A percentile compares a stretch with the other conserved stretches of the same genome.
Evolutionary conservation across 2,113 vertebrate genomes (phyloP).

Genomic region (Tachysurus fulvidraco): DNA sequence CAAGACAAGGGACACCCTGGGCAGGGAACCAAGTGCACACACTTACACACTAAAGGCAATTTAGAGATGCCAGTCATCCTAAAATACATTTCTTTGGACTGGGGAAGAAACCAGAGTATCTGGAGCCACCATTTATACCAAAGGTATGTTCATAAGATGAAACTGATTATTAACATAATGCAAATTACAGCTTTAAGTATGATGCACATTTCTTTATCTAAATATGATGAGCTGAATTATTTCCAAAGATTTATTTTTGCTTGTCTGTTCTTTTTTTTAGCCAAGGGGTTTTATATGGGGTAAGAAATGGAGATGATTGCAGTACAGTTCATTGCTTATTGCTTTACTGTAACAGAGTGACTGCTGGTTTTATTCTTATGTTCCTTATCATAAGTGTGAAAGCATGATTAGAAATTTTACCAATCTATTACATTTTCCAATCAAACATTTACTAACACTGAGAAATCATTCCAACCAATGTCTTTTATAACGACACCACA

Average conservation of each 20-base stretch:
- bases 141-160: neutral
- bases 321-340: neutral
- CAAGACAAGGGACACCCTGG: too few species aligned
- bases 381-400: neutral
- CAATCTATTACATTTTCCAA: neutral
- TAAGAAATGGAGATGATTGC: neutral
- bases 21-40: too few species aligned
- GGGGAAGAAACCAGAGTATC: too few species aligned
- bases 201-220: neutral
- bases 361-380: neutral
- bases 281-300: neutral
- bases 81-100: too few species aligned
- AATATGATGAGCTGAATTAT: neutral
- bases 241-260: neutral
- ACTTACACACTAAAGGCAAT: too few species aligned
- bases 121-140: neutral
- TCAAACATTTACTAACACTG: neutral
- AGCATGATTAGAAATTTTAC: neutral
- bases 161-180: neutral
- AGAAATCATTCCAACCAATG: neutral
- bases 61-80: too few species aligned
- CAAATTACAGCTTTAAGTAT: neutral
- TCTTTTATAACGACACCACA: neutral
- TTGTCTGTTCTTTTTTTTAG: neutral
- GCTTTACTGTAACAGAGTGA: too few species aligned